phyloP scores from a whole-genome alignment of 2,113 vertebrate genomes.

The Pipa parva region DNA sequence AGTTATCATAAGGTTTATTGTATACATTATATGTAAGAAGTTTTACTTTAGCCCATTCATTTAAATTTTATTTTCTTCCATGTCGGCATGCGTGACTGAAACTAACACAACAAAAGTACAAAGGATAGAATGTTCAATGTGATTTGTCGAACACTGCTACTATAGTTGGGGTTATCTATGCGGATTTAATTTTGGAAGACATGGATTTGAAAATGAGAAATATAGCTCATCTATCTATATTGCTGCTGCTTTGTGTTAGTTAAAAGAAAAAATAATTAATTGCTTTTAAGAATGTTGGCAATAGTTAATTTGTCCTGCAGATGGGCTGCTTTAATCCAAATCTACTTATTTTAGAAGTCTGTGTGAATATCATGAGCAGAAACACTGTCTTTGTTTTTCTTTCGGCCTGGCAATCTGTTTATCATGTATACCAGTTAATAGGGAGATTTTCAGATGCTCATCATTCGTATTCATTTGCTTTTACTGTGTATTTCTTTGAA shows the following conservation, averaged over 20 bases:
- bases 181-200: too few relatives aligned
- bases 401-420: conserved; percentile 9
- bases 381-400: not conserved
- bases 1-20: too few relatives aligned
- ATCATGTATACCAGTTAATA: conserved; percentile 4
- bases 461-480: not conserved
- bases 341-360: not conserved
- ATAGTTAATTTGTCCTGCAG: conserved; percentile 1
- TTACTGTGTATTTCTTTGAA: conserved; percentile 2
- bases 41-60: too few relatives aligned
- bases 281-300: not conserved
- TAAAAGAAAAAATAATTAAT: not conserved
- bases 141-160: too few relatives aligned
- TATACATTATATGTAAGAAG: too few relatives aligned
- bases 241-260: not conserved
- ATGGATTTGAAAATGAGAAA: too few relatives aligned
- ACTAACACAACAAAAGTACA: too few relatives aligned
- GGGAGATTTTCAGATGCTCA: conserved; percentile 10
- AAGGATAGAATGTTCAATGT: too few relatives aligned
- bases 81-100: too few relatives aligned
- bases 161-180: too few relatives aligned
- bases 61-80: too few relatives aligned
- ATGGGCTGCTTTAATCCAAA: not conserved
- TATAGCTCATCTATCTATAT: not conserved
- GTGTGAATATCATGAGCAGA: not conserved